Evolutionary conservation across 2,113 vertebrate genomes (phyloP).

Genomic region (Malaclemys terrapin): DNA sequence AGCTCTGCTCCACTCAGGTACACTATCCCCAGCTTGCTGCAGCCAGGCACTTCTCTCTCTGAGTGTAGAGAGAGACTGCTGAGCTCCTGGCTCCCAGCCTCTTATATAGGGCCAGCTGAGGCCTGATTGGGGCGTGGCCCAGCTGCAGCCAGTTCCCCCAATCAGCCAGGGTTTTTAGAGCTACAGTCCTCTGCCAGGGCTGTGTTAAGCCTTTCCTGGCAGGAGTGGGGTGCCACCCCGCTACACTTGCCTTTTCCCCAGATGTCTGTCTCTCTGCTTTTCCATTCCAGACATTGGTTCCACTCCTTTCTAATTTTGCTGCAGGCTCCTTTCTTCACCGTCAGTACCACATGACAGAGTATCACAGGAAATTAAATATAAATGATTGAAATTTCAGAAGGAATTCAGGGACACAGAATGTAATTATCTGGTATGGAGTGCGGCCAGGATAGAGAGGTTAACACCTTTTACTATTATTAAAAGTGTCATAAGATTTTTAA

Average conservation of each 20-base stretch:
- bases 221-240: too few species aligned
- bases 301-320: background rate
- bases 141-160: too few species aligned
- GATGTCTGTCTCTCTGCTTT: background rate
- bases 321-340: background rate
- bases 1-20: too few species aligned
- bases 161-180: too few species aligned
- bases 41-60: too few species aligned
- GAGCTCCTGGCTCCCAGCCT: too few species aligned
- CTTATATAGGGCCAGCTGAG: too few species aligned
- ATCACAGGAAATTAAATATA: background rate
- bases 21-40: too few species aligned
- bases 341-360: background rate
- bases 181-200: too few species aligned
- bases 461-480: background rate
- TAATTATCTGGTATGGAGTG: background rate
- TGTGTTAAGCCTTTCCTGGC: too few species aligned
- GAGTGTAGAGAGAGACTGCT: too few species aligned
- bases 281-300: background rate
- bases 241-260: background rate
- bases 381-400: background rate
- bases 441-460: background rate
- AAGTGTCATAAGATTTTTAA: background rate
- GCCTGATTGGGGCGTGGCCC: too few species aligned
- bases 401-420: background rate